Base-by-base conservation (phyloP, 1,140 invertebrate species). In the Hylyphantes graminicola region DNA sequence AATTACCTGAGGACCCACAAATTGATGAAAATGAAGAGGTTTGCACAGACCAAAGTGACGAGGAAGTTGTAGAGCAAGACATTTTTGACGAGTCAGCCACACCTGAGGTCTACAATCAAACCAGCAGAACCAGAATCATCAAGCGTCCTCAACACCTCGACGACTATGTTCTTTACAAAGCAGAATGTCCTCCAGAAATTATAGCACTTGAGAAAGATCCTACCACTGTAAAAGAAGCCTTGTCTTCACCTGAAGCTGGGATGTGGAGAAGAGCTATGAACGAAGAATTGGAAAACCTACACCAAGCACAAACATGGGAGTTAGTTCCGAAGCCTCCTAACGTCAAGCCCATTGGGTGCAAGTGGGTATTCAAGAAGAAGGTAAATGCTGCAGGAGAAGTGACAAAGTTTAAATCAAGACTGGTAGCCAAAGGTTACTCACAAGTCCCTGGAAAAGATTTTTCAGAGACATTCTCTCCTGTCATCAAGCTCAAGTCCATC, bases 241-340 rank as follows among this genome's bases (percentile, higher is more conserved):
- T 89, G 19, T 76, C 54, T 59, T 85, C 65, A 77, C 48, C 61
- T 61, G 87, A 89, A 50, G 17, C 55, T n/a, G 77, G 86, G 15
- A 65, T 87, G 55, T 90, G 90, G 89, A 85, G 87, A 85, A 63
- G 82, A 78, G 90, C 89, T 19, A 90, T 90, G 84, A 19, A 89
- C 7, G 88, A 87, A 67, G 89, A 91, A 86, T 86, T 90, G 10
- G 61, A 87, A 7, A 85, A 88, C 35, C 86, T 88, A 17, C 74
- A 84, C 9, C 35, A 65, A 86, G 88, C 78, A 89, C 86, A 89
- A 72, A 89, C 89, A 13, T 90, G 89, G 89, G 83, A 86, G 13
- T 0, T 89, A 11, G 87, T 88, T 10, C 53, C 87, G n/a, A 86
- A 86, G 73, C 89, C 88, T 54, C 6, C 15, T 35, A 76, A 74